These are phyloP conservation scores for Lasiurus borealis DNA, from an alignment of 2,113 vertebrate species.

Conservation along the genomic window DNA sequence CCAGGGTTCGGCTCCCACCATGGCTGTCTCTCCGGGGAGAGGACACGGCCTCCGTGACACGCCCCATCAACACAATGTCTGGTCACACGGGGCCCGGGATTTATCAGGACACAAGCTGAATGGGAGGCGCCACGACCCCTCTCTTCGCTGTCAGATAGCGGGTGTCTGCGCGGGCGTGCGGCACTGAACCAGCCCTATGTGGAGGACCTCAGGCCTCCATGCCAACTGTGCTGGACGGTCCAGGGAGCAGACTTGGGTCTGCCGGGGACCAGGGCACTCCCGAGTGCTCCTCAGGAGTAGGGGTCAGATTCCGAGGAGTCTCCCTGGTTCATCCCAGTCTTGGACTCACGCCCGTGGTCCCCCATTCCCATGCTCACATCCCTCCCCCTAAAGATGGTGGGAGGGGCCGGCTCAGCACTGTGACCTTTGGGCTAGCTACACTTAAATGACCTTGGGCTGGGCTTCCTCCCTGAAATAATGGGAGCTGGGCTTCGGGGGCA, in stretches of 20 bases:
- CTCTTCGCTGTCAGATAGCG: background rate
- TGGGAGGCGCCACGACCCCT: background rate
- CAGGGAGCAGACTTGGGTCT: background rate
- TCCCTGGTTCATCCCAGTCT: background rate
- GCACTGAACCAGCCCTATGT: fast-evolving
- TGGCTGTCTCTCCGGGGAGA: background rate
- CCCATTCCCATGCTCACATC: background rate
- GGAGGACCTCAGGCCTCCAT: background rate
- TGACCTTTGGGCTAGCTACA: background rate
- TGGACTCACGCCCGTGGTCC: background rate
- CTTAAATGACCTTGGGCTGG: background rate
- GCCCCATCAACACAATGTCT: background rate
- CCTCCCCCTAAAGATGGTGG: background rate
- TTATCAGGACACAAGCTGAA: constrained; percentile 22
- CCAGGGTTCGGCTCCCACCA: background rate
- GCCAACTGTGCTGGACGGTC: background rate
- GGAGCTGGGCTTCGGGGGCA: background rate
- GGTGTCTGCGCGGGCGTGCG: background rate
- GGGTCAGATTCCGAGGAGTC: background rate
- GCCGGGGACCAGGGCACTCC: background rate
- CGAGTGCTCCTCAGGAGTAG: background rate
- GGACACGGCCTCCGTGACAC: background rate
- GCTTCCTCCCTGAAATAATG: background rate
- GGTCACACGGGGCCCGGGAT: background rate
- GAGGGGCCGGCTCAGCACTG: background rate